These are phyloP conservation scores for Crotalus horridus DNA, from an alignment of 2,113 vertebrate genomes.

Conservation along the genomic window DNA sequence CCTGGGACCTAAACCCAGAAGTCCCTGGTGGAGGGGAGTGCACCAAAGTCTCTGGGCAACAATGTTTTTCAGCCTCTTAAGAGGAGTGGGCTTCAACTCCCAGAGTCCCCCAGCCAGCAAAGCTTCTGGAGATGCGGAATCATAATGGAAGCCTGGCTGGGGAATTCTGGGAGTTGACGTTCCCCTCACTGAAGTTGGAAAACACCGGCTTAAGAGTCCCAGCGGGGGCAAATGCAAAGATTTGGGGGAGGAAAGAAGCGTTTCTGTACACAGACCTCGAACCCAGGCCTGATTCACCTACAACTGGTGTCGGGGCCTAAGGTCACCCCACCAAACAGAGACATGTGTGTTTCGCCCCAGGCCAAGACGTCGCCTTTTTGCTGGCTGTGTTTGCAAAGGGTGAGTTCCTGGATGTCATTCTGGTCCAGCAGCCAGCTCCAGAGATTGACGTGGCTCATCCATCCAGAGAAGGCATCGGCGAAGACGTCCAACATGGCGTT, in stretches of 20 bases:
- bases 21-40: background rate
- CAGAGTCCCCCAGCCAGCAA: background rate
- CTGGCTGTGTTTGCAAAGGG: conserved; percentile 59
- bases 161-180: background rate
- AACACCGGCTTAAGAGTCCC: background rate
- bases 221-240: background rate
- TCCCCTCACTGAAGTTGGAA: background rate
- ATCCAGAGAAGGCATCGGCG: conserved; percentile 67
- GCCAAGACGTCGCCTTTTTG: conserved; percentile 71
- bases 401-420: conserved; percentile 66
- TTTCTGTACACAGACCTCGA: background rate
- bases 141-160: background rate
- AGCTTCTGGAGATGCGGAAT: background rate
- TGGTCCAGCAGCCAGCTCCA: conserved; percentile 75
- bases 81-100: background rate
- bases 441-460: conserved; percentile 72
- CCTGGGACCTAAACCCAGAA: background rate
- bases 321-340: conserved; percentile 75
- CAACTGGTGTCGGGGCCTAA: conserved; percentile 76
- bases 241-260: background rate
- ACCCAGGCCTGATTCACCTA: conserved; percentile 15
- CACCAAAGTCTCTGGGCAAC: background rate
- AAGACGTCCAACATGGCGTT: conserved; percentile 73
- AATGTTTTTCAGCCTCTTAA: background rate
- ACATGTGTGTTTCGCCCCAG: conserved; percentile 74